Percentiles rank a stretch among this genome's conserved stretches.
Evolutionary conservation across 2,888 invertebrate species (phyloP).

Genomic region (Thera obeliscata): DNA sequence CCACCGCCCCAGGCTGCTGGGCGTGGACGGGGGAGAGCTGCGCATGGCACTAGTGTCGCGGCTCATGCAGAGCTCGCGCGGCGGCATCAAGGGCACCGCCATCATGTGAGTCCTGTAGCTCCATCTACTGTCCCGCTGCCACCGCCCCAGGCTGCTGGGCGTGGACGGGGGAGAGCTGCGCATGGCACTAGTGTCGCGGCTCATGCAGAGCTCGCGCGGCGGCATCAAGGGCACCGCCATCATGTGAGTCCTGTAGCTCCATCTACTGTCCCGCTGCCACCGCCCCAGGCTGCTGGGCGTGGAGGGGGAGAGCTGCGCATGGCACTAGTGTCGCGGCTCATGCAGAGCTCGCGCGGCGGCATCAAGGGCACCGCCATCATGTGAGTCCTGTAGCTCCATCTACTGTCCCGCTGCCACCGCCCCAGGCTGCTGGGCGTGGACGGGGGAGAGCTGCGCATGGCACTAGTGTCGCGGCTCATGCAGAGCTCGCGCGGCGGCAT

Average conservation of each 20-base stretch:
- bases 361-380: constrained; percentile 97
- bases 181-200: constrained; percentile 91
- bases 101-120: constrained; percentile 89
- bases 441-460: constrained; percentile 68
- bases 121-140: constrained; percentile 52
- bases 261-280: constrained; percentile 37
- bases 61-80: constrained; percentile 98
- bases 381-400: constrained; percentile 78
- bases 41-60: constrained; percentile 91
- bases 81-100: constrained; percentile 97
- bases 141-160: constrained; percentile 82
- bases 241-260: constrained; percentile 86
- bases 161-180: constrained; percentile 62
- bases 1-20: constrained; percentile 82
- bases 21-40: constrained; percentile 54
- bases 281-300: constrained; percentile 82
- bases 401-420: constrained; percentile 59
- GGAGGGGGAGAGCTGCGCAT: constrained; percentile 55
- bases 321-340: constrained; percentile 94
- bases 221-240: constrained; percentile 98
- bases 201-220: constrained; percentile 98
- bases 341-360: constrained; percentile 98
- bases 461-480: constrained; percentile 96
- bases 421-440: constrained; percentile 75
- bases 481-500: constrained; percentile 96